Evolutionary conservation across 2,888 invertebrate genomes (phyloP), one percentile per base, ranked within the genome.

Genomic region (Poecilobothrus nobilitatus): DNA sequence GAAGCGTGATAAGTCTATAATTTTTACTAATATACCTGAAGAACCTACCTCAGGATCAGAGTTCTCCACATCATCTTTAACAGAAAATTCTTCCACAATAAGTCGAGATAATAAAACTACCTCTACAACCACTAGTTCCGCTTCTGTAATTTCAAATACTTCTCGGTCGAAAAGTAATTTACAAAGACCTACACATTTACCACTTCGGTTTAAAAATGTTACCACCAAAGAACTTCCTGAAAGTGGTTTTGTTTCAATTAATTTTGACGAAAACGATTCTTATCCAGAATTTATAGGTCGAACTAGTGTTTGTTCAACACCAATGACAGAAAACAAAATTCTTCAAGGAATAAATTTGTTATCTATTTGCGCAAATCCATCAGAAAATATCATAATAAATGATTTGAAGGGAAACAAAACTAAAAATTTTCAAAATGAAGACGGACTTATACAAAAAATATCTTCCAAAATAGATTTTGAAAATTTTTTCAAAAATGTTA

Each of bases 1-100:
- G 86, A 92, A 91, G 81, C 84, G 91, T 67, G 92, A 92, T 78
- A 89, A 90, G 72, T 91, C 92, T 0, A 80, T 91, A 3, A 88
- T 92, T 44, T 92, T 92, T 76, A 91, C 92, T 0, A 90, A 92
- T 6, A 92, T 92, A 67, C 91, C 91, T 1, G 92, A 92, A 82
- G 92, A 93, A 68, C 76, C 73, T 63, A 70, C 68, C 64, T 64
- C 68, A 21, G 71, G 67, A 67, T 74, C 67, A 21, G 20, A 37
- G 8, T 7, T 61, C 15, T 63, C 7, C 37, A 9, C n/a, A 22
- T 41, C 65, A 34, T 20, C 18, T 18, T 65, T 65, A 37, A 37
- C 33, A 18, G 27, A 66, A 37, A 63, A 62, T 53, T 78, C 78
- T 65, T 53, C 53, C 53, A 53, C 53, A 4, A 53, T n/a, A 15